These are phyloP conservation scores for Channallabes apus DNA, from an alignment of 2,797 vertebrate genomes.

Conservation along the genomic window DNA sequence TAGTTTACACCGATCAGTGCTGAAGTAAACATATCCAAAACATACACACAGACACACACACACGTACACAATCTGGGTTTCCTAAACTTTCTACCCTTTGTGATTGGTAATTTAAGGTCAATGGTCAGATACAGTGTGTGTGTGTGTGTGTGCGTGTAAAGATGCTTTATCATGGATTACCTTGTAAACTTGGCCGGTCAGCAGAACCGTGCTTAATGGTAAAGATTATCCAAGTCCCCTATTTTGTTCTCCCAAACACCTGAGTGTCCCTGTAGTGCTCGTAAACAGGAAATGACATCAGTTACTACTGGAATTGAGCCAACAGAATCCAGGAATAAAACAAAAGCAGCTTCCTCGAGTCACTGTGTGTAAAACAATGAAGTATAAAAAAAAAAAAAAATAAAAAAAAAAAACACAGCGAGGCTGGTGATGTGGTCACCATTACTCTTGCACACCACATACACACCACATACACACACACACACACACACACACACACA, in stretches of 20 bases:
- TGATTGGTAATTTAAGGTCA: neutral
- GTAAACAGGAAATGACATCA: conserved; percentile 78
- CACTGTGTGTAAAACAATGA: conserved; percentile 65
- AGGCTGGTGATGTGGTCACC: conserved; percentile 25
- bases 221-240: neutral
- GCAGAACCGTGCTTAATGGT: neutral
- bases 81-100: neutral
- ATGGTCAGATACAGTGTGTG: neutral
- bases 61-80: neutral
- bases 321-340: conserved; percentile 36
- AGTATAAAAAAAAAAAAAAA: conserved; percentile 13
- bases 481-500: neutral
- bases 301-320: conserved; percentile 63
- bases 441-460: neutral
- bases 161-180: neutral
- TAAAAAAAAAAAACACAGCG: neutral
- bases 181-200: neutral
- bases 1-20: conserved; percentile 44
- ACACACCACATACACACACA: neutral
- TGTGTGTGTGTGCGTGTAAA: neutral
- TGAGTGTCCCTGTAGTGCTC: conserved; percentile 37
- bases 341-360: conserved; percentile 15
- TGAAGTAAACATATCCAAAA: conserved; percentile 5
- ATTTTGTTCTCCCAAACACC: conserved; percentile 1
- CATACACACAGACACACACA: conserved; percentile 10